phyloP scores from a whole-genome alignment of 2,888 invertebrate species.

The Ophonus ardosiacus region DNA sequence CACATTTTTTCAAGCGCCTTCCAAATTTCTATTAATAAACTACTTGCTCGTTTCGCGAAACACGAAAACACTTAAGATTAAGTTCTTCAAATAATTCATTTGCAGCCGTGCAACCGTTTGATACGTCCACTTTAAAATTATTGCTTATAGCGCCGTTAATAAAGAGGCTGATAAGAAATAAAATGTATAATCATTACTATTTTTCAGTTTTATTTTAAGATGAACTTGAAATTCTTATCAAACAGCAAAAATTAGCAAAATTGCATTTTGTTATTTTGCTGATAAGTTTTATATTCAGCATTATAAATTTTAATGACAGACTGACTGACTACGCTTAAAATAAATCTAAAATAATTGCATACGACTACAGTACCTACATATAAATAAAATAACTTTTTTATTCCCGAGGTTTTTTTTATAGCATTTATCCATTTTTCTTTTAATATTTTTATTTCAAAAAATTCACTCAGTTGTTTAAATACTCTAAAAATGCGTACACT shows the following conservation, averaged over 20 bases:
- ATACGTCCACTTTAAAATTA: conserved; percentile 5
- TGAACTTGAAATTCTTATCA: background rate
- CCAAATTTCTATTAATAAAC: conserved; percentile 30
- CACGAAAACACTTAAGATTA: conserved; percentile 32
- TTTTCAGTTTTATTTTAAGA: background rate
- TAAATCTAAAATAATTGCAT: background rate
- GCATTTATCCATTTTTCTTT: no score
- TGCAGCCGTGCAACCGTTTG: background rate
- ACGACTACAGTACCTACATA: background rate
- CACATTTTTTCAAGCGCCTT: background rate
- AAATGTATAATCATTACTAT: background rate
- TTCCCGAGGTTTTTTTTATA: no score
- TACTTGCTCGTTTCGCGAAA: background rate
- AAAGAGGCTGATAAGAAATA: background rate
- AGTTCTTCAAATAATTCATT: conserved; percentile 4
- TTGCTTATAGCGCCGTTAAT: conserved; percentile 2
- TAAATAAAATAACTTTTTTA: background rate
- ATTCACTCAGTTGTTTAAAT: no score
- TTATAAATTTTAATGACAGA: background rate
- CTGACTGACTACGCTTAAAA: background rate
- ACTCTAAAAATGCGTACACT: no score
- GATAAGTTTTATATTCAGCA: background rate
- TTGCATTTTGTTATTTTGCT: background rate
- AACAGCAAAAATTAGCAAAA: background rate
- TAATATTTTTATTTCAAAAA: no score